Conservation (phyloP, 2,888 invertebrate genomes). For the Pammene aurita region DNA sequence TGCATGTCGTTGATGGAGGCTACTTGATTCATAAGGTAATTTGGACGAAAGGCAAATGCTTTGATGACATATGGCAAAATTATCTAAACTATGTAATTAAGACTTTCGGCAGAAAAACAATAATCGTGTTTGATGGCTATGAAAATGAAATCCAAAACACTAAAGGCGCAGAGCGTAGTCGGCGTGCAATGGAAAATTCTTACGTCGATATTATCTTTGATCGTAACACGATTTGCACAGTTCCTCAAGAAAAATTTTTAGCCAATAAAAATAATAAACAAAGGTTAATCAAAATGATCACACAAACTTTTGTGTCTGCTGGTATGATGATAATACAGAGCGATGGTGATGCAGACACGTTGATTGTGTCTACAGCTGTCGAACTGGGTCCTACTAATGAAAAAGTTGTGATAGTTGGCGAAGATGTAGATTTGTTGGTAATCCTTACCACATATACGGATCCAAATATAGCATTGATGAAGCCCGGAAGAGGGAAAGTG, state of each 20-base stretch:
- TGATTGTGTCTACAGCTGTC: background rate
- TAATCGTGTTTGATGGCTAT: background rate
- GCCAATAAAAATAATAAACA: conserved; percentile 2
- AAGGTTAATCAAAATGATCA: background rate
- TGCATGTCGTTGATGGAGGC: background rate
- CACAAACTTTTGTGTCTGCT: background rate
- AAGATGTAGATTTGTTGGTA: conserved; percentile 7
- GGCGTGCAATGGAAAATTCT: background rate
- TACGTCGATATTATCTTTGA: background rate
- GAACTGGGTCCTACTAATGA: background rate
- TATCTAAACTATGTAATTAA: conserved; percentile 1
- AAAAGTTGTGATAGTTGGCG: background rate
- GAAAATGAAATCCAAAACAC: background rate
- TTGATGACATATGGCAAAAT: background rate
- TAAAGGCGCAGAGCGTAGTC: background rate
- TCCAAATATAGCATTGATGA: conserved; percentile 1
- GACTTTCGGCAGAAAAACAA: background rate
- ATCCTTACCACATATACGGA: background rate
- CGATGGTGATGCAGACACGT: conserved; percentile 1
- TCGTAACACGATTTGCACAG: background rate
- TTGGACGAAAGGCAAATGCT: background rate
- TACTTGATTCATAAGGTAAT: background rate
- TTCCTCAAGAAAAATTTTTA: background rate
- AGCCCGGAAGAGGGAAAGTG: conserved; percentile 2
- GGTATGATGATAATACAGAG: background rate